phyloP scores from a whole-genome alignment of 2,888 invertebrate species.

The Diplolepis rosae region DNA sequence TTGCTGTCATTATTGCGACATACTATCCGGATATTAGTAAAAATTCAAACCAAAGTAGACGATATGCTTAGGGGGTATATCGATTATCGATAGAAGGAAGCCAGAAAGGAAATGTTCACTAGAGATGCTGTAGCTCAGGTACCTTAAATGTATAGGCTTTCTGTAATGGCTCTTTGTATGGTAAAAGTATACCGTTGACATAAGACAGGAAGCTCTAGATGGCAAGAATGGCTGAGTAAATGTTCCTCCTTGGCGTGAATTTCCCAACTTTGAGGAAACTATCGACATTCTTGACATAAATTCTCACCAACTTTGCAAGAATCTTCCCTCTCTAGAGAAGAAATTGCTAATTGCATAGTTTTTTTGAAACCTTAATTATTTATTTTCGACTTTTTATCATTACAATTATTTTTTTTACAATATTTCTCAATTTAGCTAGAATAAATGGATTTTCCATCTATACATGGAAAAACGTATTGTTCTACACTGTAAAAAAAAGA shows the following conservation, averaged over 20 bases:
- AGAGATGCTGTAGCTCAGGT: not conserved
- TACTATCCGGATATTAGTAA: not conserved
- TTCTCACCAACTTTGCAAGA: not conserved
- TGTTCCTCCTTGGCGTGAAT: not conserved
- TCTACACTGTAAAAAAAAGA: too few relatives aligned
- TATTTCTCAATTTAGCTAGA: too few relatives aligned
- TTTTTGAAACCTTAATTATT: not conserved
- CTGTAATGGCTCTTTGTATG: not conserved
- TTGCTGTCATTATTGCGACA: not conserved
- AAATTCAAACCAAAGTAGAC: not conserved
- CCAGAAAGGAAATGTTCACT: slow-evolving; percentile 7
- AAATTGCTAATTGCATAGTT: not conserved
- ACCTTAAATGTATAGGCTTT: not conserved
- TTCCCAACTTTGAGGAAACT: slow-evolving; percentile 8
- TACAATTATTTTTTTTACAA: too few relatives aligned
- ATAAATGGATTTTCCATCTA: too few relatives aligned
- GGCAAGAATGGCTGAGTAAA: not conserved
- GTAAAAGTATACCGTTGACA: slow-evolving; percentile 15
- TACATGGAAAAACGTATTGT: too few relatives aligned
- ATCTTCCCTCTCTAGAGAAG: not conserved
- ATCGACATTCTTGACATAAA: slow-evolving; percentile 14
- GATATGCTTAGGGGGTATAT: slow-evolving; percentile 31
- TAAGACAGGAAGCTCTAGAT: not conserved
- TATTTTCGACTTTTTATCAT: too few relatives aligned
- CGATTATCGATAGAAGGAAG: slow-evolving; percentile 38